Conservation (phyloP, 2,888 invertebrate species). For the Epirrhoe alternata region DNA sequence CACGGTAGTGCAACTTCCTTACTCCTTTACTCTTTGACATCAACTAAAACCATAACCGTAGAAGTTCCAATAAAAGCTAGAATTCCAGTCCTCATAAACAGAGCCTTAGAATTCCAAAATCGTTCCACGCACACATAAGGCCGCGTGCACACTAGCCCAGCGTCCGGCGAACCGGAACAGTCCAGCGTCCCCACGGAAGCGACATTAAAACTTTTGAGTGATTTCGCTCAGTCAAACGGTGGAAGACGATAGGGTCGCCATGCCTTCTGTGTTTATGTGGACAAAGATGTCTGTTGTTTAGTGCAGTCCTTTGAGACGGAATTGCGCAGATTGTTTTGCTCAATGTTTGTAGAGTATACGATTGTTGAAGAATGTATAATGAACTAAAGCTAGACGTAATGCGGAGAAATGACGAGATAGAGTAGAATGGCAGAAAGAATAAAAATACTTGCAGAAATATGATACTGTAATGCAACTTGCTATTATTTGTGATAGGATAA, state of each 20-base stretch:
- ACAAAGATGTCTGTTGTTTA: constrained; percentile 29
- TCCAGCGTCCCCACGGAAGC: constrained; percentile 72
- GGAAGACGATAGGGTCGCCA: constrained; percentile 72
- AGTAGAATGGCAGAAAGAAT: too few relatives aligned
- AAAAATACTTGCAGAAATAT: too few relatives aligned
- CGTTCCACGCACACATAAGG: constrained; percentile 50
- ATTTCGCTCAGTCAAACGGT: constrained; percentile 83
- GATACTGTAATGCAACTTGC: too few relatives aligned
- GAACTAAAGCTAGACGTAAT: too few relatives aligned
- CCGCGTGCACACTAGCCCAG: constrained; percentile 53
- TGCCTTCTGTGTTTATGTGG: constrained; percentile 42
- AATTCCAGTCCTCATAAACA: neutral
- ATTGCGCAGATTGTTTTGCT: constrained; percentile 5
- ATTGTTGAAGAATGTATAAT: too few relatives aligned
- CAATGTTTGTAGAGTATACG: neutral
- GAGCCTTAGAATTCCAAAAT: constrained; percentile 3
- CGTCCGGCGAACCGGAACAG: constrained; percentile 54
- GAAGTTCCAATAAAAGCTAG: too few relatives aligned
- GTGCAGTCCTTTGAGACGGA: constrained; percentile 16
- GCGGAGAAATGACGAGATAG: too few relatives aligned
- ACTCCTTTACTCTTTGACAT: too few relatives aligned
- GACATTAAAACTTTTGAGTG: constrained; percentile 85
- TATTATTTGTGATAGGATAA: too few relatives aligned
- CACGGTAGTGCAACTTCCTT: too few relatives aligned
- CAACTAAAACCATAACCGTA: too few relatives aligned